Percentiles rank a stretch among this genome's conserved stretches.
Evolutionary conservation across 2,113 vertebrate species (phyloP).

Genomic region (Scatophagus argus): DNA sequence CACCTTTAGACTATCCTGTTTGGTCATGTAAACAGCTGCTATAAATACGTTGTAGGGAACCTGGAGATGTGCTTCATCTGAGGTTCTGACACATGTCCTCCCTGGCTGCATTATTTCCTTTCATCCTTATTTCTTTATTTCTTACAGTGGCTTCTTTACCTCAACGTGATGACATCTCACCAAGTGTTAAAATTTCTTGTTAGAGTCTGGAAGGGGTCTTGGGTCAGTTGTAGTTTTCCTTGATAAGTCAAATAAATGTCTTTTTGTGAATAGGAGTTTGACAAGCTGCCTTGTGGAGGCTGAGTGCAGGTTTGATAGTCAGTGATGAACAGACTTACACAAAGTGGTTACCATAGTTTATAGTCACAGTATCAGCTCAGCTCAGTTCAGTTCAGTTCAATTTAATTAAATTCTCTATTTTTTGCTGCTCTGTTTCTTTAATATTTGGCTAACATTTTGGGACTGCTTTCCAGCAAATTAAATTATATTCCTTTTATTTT

Average conservation of each 20-base stretch:
- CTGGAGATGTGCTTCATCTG: conserved; percentile 17
- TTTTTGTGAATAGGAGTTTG: conserved; percentile 35
- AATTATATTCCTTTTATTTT: not conserved
- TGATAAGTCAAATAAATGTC: conserved; percentile 18
- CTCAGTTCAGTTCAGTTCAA: not conserved
- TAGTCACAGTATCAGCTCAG: not conserved
- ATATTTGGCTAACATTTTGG: not conserved
- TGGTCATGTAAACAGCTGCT: conserved; percentile 91
- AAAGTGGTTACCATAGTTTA: conserved; percentile 14
- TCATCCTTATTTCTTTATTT: not conserved
- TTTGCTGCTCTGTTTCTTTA: not conserved
- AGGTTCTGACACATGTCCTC: conserved; percentile 17
- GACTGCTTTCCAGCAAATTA: not conserved
- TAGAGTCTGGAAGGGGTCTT: not conserved
- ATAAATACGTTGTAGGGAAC: conserved; percentile 87
- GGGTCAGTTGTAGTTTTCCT: conserved; percentile 20
- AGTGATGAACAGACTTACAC: conserved; percentile 30
- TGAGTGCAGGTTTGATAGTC: conserved; percentile 22
- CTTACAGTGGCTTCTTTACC: not conserved
- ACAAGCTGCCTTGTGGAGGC: conserved; percentile 17
- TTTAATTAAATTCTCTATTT: not conserved
- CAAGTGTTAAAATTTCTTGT: not conserved
- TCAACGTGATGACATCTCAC: not conserved
- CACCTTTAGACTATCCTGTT: conserved; percentile 92
- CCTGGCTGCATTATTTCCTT: not conserved